Evolutionary conservation across 2,888 invertebrate species (phyloP), one percentile per base, ranked within the genome.

Genomic region (Morinoia aosen): DNA sequence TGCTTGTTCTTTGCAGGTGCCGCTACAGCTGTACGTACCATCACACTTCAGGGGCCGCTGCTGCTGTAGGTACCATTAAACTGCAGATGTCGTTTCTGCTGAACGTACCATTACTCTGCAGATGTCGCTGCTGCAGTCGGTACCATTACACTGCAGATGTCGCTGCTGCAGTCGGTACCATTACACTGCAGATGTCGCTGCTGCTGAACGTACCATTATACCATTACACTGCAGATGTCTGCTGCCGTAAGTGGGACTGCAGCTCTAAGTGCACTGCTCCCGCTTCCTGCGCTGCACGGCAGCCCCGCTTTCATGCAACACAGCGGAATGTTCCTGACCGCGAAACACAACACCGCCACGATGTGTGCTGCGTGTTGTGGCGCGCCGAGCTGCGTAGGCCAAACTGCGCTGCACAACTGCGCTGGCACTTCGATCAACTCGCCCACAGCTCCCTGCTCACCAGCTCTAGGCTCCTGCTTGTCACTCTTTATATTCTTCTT

Each of bases 291-390:
- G 93, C 5, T 57, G 39, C 57, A 48, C 12, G 2, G 39, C 33
- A 93, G 57, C 33, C 33, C 25, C 48, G 25, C 25, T 33, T 93
- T 39, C 93, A n/a, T 93, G 57, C 93, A 76, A 57, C 93, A 57
- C 39, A 39, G 90, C 90, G 57, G 57, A 93, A 93, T 93, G 93
- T 57, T 39, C 93, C 93, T 57, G 93, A 93, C 93, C 33, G 33
- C 33, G 57, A 93, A 57, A 57, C 57, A 57, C 93, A 93, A 93
- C 93, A 93, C 90, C 40, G 90, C 10, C 40, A 48, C 39, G 16
- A 39, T 40, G 48, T 90, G 90, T 90, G 39, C 25, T 76, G 76
- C 76, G 76, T 76, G 76, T 76, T 76, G 76, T 76, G 76, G 76
- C 76, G 19, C 90, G 90, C 90, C 8, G 90, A 40, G 93, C 58